Evolutionary conservation across 37 sponge, comb jelly and placozoan genomes (phyloP).

Genomic region (Oopsacas minuta): DNA sequence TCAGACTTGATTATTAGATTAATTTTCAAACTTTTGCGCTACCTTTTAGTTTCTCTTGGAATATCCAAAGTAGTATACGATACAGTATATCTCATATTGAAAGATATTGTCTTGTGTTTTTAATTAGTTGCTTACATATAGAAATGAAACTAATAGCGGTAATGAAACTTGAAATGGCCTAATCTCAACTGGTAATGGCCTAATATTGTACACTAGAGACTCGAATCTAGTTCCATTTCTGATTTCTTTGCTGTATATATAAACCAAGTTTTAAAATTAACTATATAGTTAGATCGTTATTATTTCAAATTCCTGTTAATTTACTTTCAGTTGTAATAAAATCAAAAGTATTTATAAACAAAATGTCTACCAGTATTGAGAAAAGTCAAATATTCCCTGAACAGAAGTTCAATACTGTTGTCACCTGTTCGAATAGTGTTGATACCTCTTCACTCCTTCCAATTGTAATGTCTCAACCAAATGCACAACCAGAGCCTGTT

Average conservation of each 20-base stretch:
- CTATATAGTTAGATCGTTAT: not conserved
- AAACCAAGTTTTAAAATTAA: not conserved
- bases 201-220: not conserved
- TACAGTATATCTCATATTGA: not conserved
- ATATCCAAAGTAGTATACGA: too few species aligned
- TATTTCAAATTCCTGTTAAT: not conserved
- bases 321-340: not conserved
- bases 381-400: not conserved
- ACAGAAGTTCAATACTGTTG: not conserved
- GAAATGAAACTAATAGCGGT: not conserved
- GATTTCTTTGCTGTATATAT: not conserved
- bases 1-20: not conserved
- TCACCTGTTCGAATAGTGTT: not conserved
- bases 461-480: not conserved
- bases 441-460: not conserved
- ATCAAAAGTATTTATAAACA: too few species aligned
- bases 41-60: too few species aligned
- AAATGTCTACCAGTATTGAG: not conserved
- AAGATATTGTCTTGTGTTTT: not conserved
- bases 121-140: not conserved
- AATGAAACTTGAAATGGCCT: too few species aligned
- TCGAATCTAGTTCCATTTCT: not conserved
- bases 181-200: not conserved
- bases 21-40: too few species aligned
- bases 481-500: not conserved